A percentile compares a stretch with the other conserved stretches of the same genome.
phyloP scores from a whole-genome alignment of 2,113 vertebrate species.

The Microtus ochrogaster region DNA sequence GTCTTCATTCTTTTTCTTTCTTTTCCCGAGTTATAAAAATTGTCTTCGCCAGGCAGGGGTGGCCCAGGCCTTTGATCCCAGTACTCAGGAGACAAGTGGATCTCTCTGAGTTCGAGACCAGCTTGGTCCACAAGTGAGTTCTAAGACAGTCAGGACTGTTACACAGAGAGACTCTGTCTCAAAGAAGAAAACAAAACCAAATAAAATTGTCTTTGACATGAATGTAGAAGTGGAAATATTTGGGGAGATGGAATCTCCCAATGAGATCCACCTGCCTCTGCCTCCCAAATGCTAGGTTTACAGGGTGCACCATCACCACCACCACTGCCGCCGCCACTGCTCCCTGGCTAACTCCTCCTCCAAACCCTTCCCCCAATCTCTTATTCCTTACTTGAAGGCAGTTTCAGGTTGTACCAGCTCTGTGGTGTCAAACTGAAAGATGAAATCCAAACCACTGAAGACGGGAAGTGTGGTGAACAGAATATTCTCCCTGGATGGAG shows the following conservation, averaged over 20 bases:
- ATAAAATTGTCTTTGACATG: background rate
- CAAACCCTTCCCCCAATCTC: too few relatives aligned
- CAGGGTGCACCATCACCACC: background rate
- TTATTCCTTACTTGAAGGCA: background rate
- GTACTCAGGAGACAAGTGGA: background rate
- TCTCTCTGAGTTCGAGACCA: background rate
- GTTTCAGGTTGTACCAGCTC: background rate
- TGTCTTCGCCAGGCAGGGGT: background rate
- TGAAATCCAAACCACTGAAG: background rate
- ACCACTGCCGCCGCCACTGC: too few relatives aligned
- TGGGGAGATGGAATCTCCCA: background rate
- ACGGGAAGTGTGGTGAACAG: background rate
- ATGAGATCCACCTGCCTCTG: background rate
- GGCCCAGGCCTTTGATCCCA: background rate
- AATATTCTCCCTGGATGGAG: too few relatives aligned
- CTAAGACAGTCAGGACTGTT: background rate
- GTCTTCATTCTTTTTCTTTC: background rate
- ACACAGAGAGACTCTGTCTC: background rate
- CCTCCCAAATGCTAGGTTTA: background rate
- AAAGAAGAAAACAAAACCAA: background rate
- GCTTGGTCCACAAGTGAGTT: background rate
- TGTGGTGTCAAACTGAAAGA: background rate
- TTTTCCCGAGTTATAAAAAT: constrained; percentile 16
- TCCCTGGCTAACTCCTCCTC: background rate
- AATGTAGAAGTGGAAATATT: background rate